These are phyloP conservation scores for Asobara japonica DNA, from an alignment of 1,140 invertebrate species.

Conservation along the genomic window DNA sequence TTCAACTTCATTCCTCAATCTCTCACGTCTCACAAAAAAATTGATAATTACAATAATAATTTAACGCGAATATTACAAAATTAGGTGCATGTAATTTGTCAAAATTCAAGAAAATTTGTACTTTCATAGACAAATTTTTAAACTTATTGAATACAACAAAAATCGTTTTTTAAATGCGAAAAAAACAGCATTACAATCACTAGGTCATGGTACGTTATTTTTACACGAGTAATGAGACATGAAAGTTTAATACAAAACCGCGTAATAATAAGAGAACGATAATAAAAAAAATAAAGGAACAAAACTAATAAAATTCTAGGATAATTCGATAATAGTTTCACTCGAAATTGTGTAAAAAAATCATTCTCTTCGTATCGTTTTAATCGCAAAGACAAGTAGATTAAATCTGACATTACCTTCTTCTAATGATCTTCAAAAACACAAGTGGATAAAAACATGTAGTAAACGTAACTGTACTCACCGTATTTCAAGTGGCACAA, in stretches of 20 bases:
- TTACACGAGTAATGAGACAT: constrained; percentile 17
- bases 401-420: background rate
- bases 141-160: constrained; percentile 37
- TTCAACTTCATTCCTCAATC: no score
- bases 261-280: background rate
- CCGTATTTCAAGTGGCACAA: background rate
- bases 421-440: background rate
- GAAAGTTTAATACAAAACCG: background rate
- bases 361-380: background rate
- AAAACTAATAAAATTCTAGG: constrained; percentile 15
- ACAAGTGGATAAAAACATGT: background rate
- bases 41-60: constrained; percentile 7
- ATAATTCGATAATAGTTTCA: background rate
- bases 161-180: background rate
- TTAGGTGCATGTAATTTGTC: constrained; percentile 14
- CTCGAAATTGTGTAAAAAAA: background rate
- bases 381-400: background rate
- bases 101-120: constrained; percentile 42
- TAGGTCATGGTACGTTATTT: constrained; percentile 7
- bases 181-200: constrained; percentile 8
- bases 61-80: constrained; percentile 8
- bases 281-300: background rate
- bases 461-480: background rate
- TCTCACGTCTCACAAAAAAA: constrained; percentile 10
- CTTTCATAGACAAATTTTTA: constrained; percentile 52